phyloP scores from a whole-genome alignment of 2,888 invertebrate species.

The Andrena bucephala region DNA sequence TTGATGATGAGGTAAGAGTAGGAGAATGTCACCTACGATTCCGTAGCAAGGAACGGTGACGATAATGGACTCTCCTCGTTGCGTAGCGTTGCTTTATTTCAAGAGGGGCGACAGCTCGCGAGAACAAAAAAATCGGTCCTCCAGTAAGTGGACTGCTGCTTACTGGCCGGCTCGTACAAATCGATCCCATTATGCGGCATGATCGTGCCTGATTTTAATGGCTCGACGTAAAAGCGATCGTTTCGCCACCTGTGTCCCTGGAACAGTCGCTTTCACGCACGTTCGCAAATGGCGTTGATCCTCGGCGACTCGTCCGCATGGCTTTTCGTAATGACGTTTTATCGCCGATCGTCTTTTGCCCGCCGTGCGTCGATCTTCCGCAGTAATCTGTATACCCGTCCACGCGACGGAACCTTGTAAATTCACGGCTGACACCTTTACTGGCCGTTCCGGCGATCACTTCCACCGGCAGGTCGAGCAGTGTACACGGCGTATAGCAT shows the following conservation, averaged over 20 bases:
- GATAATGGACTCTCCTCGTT: neutral
- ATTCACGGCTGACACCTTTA: conserved; percentile 45
- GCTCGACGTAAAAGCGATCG: conserved; percentile 64
- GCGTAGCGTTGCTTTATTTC: conserved; percentile 9
- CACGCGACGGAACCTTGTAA: conserved; percentile 48
- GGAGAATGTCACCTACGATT: conserved; percentile 16
- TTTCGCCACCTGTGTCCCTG: conserved; percentile 66
- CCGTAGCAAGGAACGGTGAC: conserved; percentile 13
- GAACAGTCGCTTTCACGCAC: conserved; percentile 65
- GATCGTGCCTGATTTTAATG: conserved; percentile 69
- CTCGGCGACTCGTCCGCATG: conserved; percentile 26
- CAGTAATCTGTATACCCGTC: conserved; percentile 25
- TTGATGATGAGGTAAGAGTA: conserved; percentile 7
- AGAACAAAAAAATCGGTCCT: conserved; percentile 36
- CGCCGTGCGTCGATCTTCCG: conserved; percentile 29
- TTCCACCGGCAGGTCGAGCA: conserved; percentile 19
- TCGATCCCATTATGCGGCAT: conserved; percentile 63
- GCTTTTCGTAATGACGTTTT: conserved; percentile 57
- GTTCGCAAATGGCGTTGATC: conserved; percentile 63
- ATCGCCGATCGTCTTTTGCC: conserved; percentile 43
- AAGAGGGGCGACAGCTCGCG: conserved; percentile 25
- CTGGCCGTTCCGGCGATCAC: conserved; percentile 41
- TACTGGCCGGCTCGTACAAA: conserved; percentile 52
- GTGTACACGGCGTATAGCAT: neutral
- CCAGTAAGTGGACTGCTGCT: conserved; percentile 51